These are phyloP conservation scores for Ahaetulla prasina DNA, from an alignment of 2,113 vertebrate genomes.

Conservation along the genomic window DNA sequence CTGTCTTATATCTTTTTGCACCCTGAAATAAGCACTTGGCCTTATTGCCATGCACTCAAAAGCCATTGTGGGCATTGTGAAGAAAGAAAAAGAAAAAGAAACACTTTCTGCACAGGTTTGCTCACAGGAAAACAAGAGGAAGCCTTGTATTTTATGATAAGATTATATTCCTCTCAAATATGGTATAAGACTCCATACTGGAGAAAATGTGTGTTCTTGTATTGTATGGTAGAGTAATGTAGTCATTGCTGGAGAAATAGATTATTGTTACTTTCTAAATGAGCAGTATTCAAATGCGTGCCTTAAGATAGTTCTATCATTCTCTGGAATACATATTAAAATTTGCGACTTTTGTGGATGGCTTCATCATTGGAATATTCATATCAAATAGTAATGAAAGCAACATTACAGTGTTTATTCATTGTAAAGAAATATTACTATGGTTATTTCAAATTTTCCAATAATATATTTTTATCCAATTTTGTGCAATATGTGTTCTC, in stretches of 20 bases:
- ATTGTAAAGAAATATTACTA: background rate
- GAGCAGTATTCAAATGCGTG: background rate
- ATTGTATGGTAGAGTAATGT: background rate
- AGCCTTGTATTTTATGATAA: background rate
- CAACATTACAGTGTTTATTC: background rate
- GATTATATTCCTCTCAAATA: background rate
- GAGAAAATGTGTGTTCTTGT: background rate
- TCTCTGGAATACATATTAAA: background rate
- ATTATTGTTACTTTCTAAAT: background rate
- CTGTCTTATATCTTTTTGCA: too few species aligned
- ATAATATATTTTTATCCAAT: background rate
- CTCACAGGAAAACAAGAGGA: background rate
- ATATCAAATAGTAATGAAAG: background rate
- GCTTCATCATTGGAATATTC: background rate
- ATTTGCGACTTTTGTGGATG: background rate
- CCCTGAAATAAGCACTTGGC: too few species aligned
- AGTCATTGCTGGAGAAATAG: background rate
- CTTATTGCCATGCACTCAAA: too few species aligned
- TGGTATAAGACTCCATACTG: background rate
- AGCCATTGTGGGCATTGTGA: background rate
- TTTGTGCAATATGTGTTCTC: background rate
- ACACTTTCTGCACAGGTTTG: background rate
- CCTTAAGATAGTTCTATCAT: background rate
- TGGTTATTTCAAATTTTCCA: background rate
- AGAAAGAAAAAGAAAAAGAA: background rate